A percentile compares a stretch with the other conserved stretches of the same genome.
phyloP scores from a whole-genome alignment of 2,797 vertebrate genomes.

The Trematomus bernacchii region DNA sequence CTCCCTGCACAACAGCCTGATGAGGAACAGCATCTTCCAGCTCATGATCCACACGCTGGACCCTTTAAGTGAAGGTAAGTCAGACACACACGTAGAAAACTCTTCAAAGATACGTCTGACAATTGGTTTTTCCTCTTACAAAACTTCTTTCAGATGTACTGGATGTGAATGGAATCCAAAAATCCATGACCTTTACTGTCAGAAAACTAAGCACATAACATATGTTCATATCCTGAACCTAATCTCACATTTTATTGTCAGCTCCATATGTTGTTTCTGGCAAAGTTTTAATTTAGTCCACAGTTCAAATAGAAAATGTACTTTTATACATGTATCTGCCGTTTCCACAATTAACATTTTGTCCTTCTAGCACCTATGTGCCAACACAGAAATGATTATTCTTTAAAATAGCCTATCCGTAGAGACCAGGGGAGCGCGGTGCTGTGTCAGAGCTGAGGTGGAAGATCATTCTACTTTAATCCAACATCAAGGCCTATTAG shows the following conservation, averaged over 20 bases:
- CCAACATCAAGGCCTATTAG: constrained; percentile 71
- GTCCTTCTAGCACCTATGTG: background rate
- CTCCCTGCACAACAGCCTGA: constrained; percentile 97
- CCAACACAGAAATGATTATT: constrained; percentile 21
- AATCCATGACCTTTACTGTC: background rate
- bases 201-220: constrained; percentile 7
- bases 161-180: background rate
- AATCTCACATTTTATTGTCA: background rate
- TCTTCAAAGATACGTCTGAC: background rate
- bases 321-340: background rate
- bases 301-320: constrained; percentile 8
- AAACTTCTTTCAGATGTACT: constrained; percentile 28
- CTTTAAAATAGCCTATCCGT: constrained; percentile 5
- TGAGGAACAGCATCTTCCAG: constrained; percentile 99
- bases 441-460: constrained; percentile 41
- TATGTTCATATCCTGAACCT: background rate
- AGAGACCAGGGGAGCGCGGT: constrained; percentile 25
- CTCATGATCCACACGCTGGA: constrained; percentile 99
- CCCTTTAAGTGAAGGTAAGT: constrained; percentile 96
- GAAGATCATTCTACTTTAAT: constrained; percentile 72
- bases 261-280: background rate
- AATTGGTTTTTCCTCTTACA: constrained; percentile 22
- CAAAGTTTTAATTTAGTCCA: constrained; percentile 2
- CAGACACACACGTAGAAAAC: constrained; percentile 15
- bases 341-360: constrained; percentile 13